phyloP scores from a whole-genome alignment of 2,797 vertebrate species.

The Alcedo quadribrachys region DNA sequence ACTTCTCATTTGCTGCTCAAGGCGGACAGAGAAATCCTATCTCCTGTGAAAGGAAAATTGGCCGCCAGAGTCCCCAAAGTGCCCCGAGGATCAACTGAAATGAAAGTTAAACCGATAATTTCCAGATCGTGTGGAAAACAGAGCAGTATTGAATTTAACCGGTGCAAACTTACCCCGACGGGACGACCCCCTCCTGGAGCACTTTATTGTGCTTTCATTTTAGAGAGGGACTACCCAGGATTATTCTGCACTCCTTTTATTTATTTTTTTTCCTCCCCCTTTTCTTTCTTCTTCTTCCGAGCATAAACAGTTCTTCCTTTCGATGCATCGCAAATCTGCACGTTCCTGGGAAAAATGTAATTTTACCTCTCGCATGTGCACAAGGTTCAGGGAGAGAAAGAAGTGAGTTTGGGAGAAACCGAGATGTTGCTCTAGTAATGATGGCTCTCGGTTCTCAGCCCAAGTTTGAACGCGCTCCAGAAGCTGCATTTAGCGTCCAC shows the following conservation, averaged over 20 bases:
- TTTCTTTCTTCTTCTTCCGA: not conserved
- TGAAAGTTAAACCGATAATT: slow-evolving; percentile 48
- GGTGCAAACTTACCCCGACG: not conserved
- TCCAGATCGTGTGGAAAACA: slow-evolving; percentile 43
- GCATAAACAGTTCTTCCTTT: not conserved
- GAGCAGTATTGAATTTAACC: not conserved
- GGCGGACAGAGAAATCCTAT: slow-evolving; percentile 21
- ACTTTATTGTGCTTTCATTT: not conserved
- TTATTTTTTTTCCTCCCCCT: not conserved
- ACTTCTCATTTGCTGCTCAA: not conserved
- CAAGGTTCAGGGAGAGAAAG: not conserved
- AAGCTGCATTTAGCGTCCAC: not conserved
- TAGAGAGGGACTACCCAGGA: not conserved
- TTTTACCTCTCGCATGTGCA: not conserved
- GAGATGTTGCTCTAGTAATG: not conserved
- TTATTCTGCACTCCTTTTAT: not conserved
- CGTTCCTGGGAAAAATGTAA: not conserved
- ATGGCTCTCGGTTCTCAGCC: accelerated
- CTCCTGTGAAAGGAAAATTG: slow-evolving; percentile 44
- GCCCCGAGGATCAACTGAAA: slow-evolving; percentile 41
- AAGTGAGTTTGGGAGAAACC: not conserved
- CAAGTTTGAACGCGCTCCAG: too few relatives aligned
- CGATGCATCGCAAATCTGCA: accelerated
- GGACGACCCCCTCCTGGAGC: not conserved
- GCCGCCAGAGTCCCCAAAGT: slow-evolving; percentile 25